A percentile compares a stretch with the other conserved stretches of the same genome.
Conservation (phyloP, 2,797 vertebrate genomes). For the Artibeus jamaicensis region DNA sequence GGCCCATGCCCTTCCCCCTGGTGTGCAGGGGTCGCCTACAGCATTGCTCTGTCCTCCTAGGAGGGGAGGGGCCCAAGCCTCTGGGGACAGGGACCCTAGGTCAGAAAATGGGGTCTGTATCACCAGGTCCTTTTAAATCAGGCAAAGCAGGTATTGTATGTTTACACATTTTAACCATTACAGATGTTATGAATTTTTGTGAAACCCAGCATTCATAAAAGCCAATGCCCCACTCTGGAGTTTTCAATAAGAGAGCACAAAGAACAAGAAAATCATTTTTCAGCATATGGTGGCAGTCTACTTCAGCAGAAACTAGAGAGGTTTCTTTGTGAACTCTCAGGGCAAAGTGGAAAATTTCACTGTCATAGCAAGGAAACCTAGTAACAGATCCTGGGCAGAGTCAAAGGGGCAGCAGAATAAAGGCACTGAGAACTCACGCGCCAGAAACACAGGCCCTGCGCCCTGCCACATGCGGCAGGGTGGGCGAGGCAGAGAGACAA, state of each 20-base stretch:
- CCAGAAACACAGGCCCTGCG: constrained; percentile 9
- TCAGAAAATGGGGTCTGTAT: neutral
- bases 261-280: constrained; percentile 27
- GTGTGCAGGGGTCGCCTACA: rapidly evolving
- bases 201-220: constrained; percentile 36
- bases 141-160: neutral
- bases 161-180: neutral
- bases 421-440: neutral
- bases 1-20: rapidly evolving
- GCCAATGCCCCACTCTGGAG: neutral
- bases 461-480: neutral
- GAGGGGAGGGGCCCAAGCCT: too few relatives aligned
- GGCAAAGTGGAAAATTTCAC: constrained; percentile 56
- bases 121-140: neutral
- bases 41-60: rapidly evolving
- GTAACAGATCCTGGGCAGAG: constrained; percentile 35
- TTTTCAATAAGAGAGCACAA: constrained; percentile 5
- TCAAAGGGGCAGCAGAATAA: constrained; percentile 54
- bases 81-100: neutral
- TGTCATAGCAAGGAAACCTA: constrained; percentile 49
- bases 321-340: constrained; percentile 52
- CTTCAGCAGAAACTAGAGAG: constrained; percentile 31
- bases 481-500: neutral
- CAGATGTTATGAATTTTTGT: neutral
- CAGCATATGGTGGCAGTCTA: neutral